Evolutionary conservation across 2,888 invertebrate species (phyloP).

Genomic region (Papilio gigon): DNA sequence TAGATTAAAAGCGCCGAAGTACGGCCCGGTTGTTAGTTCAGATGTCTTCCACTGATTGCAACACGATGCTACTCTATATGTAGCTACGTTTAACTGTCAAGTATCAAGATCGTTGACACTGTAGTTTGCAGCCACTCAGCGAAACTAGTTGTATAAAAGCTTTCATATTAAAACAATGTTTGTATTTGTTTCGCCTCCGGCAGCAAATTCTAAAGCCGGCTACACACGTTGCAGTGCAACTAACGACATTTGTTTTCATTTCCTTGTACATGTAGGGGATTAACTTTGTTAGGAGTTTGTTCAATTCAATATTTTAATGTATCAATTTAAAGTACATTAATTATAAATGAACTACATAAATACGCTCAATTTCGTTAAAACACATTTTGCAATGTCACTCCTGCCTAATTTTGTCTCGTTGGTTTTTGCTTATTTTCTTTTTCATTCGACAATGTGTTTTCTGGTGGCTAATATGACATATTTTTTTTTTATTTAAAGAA

Average conservation of each 20-base stretch:
- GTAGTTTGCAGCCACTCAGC: neutral
- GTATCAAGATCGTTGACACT: neutral
- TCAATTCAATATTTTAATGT: neutral
- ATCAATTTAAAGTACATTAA: no score
- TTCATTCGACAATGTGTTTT: no score
- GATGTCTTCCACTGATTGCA: neutral
- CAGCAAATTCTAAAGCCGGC: neutral
- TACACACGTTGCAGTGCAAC: neutral
- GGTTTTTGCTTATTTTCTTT: no score
- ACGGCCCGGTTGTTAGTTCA: neutral
- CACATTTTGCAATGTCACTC: no score
- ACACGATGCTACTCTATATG: neutral
- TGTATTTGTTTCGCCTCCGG: neutral
- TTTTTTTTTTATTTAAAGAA: no score
- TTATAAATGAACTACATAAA: no score
- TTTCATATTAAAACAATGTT: constrained; percentile 5
- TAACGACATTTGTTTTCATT: neutral
- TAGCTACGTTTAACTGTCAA: neutral
- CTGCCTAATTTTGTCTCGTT: no score
- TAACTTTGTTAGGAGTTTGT: neutral
- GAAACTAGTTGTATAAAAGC: neutral
- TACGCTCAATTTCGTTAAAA: no score
- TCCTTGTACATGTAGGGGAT: neutral
- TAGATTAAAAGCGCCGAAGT: neutral
- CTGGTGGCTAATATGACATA: no score